These are phyloP conservation scores for Pardosa pseudoannulata DNA, from an alignment of 2,888 invertebrate genomes.

Conservation along the genomic window DNA sequence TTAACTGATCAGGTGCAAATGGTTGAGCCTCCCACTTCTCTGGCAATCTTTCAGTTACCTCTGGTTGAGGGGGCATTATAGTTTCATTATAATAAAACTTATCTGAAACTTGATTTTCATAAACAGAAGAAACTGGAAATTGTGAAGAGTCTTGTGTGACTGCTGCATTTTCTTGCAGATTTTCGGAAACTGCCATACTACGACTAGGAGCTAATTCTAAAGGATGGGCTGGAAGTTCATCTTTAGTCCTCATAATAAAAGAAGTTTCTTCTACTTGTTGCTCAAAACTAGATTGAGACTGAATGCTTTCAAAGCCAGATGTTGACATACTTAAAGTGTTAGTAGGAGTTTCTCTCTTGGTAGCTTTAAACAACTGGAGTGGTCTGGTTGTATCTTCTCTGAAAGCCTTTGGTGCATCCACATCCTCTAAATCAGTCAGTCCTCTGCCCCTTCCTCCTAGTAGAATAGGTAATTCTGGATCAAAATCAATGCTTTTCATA, in stretches of 20 bases:
- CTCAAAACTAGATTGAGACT: no score
- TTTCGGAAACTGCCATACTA: not conserved
- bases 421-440: constrained; percentile 21
- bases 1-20: not conserved
- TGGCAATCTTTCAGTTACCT: not conserved
- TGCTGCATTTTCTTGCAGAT: not conserved
- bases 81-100: constrained; percentile 6
- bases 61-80: not conserved
- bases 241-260: no score
- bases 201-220: no score
- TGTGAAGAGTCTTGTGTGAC: not conserved
- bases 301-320: not conserved
- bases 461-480: constrained; percentile 52
- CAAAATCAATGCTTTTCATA: constrained; percentile 21
- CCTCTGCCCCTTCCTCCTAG: constrained; percentile 36
- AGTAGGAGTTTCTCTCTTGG: not conserved
- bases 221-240: no score
- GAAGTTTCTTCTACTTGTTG: no score
- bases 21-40: not conserved
- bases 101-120: not conserved
- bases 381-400: constrained; percentile 56
- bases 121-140: not conserved
- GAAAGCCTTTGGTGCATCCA: constrained; percentile 59
- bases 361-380: constrained; percentile 52
- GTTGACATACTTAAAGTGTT: not conserved